phyloP scores from a whole-genome alignment of 2,888 invertebrate genomes.

The Proisotoma minuta region DNA sequence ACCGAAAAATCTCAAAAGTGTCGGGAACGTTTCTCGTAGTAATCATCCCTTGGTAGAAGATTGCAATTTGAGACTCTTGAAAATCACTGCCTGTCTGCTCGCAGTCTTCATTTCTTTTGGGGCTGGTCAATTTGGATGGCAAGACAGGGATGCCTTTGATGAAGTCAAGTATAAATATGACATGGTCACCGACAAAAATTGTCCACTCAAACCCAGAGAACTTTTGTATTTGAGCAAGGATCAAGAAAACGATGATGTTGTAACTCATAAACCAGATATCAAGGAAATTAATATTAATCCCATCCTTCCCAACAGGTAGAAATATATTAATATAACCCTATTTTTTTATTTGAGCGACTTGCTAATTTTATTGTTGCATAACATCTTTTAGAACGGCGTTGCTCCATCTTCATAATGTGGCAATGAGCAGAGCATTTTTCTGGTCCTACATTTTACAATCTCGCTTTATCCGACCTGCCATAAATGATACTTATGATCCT shows the following conservation, averaged over 20 bases:
- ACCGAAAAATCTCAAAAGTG: neutral
- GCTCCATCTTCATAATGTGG: slow-evolving; percentile 91
- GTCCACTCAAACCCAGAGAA: slow-evolving; percentile 76
- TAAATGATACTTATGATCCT: slow-evolving; percentile 89
- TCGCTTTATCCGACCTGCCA: slow-evolving; percentile 74
- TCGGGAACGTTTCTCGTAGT: too few species aligned
- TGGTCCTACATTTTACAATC: slow-evolving; percentile 87
- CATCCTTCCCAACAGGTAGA: slow-evolving; percentile 71
- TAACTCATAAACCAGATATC: slow-evolving; percentile 88
- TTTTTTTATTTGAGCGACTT: neutral
- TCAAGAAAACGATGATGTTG: slow-evolving; percentile 60
- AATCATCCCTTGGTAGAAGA: too few species aligned
- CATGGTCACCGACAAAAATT: slow-evolving; percentile 79
- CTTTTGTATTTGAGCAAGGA: slow-evolving; percentile 70
- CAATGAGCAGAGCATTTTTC: slow-evolving; percentile 90
- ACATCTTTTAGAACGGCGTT: slow-evolving; percentile 66
- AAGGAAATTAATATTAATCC: slow-evolving; percentile 92
- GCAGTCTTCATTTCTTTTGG: slow-evolving; percentile 35
- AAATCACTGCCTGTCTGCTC: slow-evolving; percentile 19
- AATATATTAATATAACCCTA: neutral
- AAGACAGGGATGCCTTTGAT: slow-evolving; percentile 81
- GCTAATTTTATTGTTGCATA: neutral
- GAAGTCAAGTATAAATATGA: slow-evolving; percentile 78
- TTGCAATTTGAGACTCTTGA: slow-evolving; percentile 8
- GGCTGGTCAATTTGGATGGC: slow-evolving; percentile 82